Conservation (phyloP, 2,888 invertebrate species). For the Cyclophora punctaria region DNA sequence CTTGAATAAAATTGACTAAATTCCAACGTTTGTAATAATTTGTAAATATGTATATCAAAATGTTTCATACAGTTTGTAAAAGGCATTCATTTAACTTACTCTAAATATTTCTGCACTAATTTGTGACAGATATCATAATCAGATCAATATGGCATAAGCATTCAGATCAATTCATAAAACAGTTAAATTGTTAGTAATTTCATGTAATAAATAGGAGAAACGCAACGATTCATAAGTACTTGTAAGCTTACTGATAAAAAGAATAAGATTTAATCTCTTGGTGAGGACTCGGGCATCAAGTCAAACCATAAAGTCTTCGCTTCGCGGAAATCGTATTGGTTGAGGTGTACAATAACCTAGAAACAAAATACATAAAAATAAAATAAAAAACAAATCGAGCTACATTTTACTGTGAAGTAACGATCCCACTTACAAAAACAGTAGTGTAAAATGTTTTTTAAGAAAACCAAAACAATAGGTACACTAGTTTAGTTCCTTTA, state of each 20-base stretch:
- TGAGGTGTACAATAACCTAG: slow-evolving; percentile 78
- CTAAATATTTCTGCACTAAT: neutral
- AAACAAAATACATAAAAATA: slow-evolving; percentile 26
- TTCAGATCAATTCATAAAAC: slow-evolving; percentile 17
- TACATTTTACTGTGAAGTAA: no score
- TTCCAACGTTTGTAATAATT: slow-evolving; percentile 6
- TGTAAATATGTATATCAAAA: slow-evolving; percentile 6
- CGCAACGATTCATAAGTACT: slow-evolving; percentile 34
- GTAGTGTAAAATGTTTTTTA: no score
- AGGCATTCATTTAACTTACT: slow-evolving; percentile 13
- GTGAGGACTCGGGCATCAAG: slow-evolving; percentile 73
- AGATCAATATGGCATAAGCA: slow-evolving; percentile 25
- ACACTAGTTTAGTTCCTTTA: no score
- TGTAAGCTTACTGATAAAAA: slow-evolving; percentile 14
- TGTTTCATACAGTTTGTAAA: slow-evolving; percentile 7
- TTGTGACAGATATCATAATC: slow-evolving; percentile 5
- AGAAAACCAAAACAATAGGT: no score
- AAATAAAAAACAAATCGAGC: no score
- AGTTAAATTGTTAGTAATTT: slow-evolving; percentile 15
- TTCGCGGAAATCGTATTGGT: slow-evolving; percentile 79
- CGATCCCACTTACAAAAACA: no score
- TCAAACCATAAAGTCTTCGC: slow-evolving; percentile 84
- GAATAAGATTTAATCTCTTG: slow-evolving; percentile 40
- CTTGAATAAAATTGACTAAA: slow-evolving; percentile 2
- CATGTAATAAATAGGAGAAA: slow-evolving; percentile 2